Evolutionary conservation across 2,888 invertebrate genomes (phyloP).

Genomic region (Branchellion lobata): DNA sequence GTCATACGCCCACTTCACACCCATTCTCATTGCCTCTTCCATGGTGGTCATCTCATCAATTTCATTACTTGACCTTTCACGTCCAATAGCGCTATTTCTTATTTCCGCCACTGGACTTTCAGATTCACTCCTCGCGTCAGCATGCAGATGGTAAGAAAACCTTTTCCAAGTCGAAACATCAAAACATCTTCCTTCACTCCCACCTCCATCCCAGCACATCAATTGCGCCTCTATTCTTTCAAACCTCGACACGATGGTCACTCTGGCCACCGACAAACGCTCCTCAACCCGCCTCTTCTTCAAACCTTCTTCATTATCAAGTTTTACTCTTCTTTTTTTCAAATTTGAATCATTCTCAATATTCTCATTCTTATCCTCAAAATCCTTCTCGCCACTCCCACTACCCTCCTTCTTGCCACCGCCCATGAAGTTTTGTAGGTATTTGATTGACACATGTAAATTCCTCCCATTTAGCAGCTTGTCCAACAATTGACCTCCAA

Average conservation of each 20-base stretch:
- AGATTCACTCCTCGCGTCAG: not conserved
- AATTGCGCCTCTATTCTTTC: not conserved
- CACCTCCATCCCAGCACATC: no score
- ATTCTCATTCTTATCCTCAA: not conserved
- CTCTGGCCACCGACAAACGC: not conserved
- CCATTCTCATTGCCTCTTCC: no score
- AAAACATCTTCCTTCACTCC: no score
- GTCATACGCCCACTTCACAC: constrained; percentile 66
- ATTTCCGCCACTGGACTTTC: not conserved
- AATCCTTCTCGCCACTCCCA: not conserved
- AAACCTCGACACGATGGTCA: not conserved
- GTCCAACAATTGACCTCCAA: constrained; percentile 56
- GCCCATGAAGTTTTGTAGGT: not conserved
- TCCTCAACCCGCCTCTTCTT: not conserved
- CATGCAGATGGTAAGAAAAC: no score
- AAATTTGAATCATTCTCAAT: not conserved
- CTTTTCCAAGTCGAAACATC: no score
- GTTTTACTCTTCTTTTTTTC: no score
- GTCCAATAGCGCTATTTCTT: no score
- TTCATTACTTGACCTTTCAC: not conserved
- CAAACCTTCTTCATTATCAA: no score
- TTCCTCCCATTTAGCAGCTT: constrained; percentile 55
- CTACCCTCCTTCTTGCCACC: not conserved
- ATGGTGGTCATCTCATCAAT: not conserved
- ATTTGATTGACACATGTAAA: constrained; percentile 21